Conservation (phyloP, 2,888 invertebrate species). For the Microctonus brassicae region DNA sequence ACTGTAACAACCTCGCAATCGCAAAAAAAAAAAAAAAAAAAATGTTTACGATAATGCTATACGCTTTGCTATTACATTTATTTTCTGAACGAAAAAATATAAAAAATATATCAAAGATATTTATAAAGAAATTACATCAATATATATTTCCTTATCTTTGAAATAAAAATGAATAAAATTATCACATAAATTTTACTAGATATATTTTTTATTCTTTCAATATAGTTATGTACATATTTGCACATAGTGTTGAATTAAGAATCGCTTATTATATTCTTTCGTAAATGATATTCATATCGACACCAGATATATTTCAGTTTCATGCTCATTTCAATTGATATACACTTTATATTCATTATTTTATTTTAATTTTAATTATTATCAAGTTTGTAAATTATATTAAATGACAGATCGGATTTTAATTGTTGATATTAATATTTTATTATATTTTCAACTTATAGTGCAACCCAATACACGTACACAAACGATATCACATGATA, state of each 20-base stretch:
- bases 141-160: neutral
- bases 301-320: neutral
- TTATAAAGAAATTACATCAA: neutral
- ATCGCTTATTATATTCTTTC: neutral
- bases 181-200: neutral
- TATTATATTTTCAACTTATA: neutral
- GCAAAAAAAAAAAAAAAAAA: neutral
- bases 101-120: neutral
- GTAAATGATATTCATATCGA: slow-evolving; percentile 11
- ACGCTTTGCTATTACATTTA: neutral
- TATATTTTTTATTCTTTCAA: neutral
- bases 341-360: no score
- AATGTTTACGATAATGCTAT: no score
- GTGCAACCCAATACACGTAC: neutral
- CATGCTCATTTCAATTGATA: neutral
- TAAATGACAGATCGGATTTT: no score
- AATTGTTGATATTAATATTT: no score
- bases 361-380: no score
- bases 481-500: neutral
- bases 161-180: neutral
- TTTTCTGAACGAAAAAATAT: neutral
- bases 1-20: slow-evolving; percentile 29
- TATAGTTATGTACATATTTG: neutral
- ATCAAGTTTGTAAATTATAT: no score
- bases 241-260: neutral